phyloP scores from a whole-genome alignment of 1,140 invertebrate species.

The Drosophila mojavensis region DNA sequence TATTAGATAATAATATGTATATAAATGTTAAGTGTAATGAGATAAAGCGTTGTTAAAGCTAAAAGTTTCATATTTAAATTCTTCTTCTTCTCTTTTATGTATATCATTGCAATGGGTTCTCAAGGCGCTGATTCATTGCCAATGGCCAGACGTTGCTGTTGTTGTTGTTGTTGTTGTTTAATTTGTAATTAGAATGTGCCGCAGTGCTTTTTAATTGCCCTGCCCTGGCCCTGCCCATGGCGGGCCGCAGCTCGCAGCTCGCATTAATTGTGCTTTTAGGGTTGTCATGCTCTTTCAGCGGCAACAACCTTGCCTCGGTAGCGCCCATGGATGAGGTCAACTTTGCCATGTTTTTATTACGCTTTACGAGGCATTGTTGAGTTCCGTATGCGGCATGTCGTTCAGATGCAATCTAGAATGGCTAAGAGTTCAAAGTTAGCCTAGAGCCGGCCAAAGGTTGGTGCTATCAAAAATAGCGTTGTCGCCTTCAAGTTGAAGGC shows the following conservation, averaged over 20 bases:
- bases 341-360: constrained; percentile 6
- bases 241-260: constrained; percentile 22
- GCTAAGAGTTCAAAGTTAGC: constrained; percentile 1
- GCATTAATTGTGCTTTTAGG: constrained; percentile 41
- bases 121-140: constrained; percentile 28
- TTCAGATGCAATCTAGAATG: constrained; percentile 61
- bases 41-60: too few relatives aligned
- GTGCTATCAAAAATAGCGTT: constrained; percentile 10
- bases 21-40: too few relatives aligned
- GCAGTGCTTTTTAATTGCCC: constrained; percentile 41
- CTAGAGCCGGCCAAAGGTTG: constrained; percentile 18
- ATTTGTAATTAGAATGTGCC: constrained; percentile 46
- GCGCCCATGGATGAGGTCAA: constrained; percentile 57
- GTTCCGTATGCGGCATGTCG: constrained; percentile 56
- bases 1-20: too few relatives aligned
- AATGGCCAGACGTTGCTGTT: not conserved
- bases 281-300: constrained; percentile 24
- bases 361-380: constrained; percentile 56
- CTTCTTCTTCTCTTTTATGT: not conserved
- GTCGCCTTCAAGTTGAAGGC: constrained; percentile 61
- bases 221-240: constrained; percentile 48
- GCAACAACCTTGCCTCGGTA: constrained; percentile 29
- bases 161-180: constrained; percentile 23
- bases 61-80: not conserved
- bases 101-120: constrained; percentile 3